Evolutionary conservation across 2,888 invertebrate species (phyloP), one percentile per base, ranked within the genome.

Genomic region (Cinara cedri): DNA sequence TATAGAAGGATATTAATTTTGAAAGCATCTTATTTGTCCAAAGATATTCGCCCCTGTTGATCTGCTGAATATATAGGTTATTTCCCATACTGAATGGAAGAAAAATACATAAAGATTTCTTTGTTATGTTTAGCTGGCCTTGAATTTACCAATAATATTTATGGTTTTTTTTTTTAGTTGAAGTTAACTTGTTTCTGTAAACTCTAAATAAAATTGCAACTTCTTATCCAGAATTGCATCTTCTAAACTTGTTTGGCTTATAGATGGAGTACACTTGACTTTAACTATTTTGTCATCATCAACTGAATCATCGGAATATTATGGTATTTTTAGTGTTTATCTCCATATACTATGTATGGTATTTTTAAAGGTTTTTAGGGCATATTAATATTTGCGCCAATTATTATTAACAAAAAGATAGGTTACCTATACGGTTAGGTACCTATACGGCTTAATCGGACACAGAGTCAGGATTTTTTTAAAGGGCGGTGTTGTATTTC

Each of bases 111-210:
- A 0, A 13, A 19, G 13, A 13, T 63, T 19, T 42, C 44, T 65
- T 65, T 65, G 44, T 21, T 1, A 65, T 65, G 11, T 65, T 65
- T 44, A 65, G 11, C 44, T 65, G 63, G 8, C 44, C 63, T 65
- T 65, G 44, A 65, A 65, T 65, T 65, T 65, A 51, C 68, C 68
- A 51, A 26, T 68, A 68, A 24, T 68, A 68, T 68, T 68, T 68
- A 68, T 68, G 51, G 9, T 49, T 68, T n/a, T 68, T 3, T n/a
- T n/a, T 68, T 51, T 68, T 0, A 68, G 24, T 51, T 49, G 1
- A 49, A 68, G 68, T 62, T 62, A 34, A 26, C 68, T 51, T 51
- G 26, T 26, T 68, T 72, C 72, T 62, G 57, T 72, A 26, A 24
- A 11, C 34, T 72, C 62, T 44, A 62, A 24, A 34, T 44, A 72